Conservation (phyloP, 2,113 vertebrate genomes). For the Mormoops blainvillei region DNA sequence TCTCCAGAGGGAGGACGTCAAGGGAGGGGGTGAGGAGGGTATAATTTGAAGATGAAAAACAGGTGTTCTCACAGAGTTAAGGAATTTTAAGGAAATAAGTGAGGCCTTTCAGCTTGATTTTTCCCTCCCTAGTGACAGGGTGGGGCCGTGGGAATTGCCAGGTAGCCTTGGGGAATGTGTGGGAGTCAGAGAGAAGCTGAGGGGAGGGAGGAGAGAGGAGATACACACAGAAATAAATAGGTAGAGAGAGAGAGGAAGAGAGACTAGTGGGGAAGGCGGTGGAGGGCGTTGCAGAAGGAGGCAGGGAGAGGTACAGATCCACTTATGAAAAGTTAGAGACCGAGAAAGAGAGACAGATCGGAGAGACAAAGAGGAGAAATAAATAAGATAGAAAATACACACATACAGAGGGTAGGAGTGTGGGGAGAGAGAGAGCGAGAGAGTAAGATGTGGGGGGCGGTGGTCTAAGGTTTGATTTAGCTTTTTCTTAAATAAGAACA, state of each 20-base stretch:
- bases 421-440: no score
- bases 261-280: background rate
- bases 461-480: background rate
- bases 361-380: background rate
- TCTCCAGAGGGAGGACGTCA: fast-evolving
- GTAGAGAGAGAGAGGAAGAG: background rate
- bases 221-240: background rate
- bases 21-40: fast-evolving
- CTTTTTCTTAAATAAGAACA: background rate
- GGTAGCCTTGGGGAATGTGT: fast-evolving
- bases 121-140: background rate
- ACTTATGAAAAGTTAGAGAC: fast-evolving
- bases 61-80: no score
- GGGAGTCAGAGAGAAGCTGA: background rate
- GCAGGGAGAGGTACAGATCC: background rate
- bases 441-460: background rate
- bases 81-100: background rate
- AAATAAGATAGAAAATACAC: background rate
- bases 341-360: background rate
- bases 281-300: background rate
- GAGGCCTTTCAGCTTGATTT: background rate
- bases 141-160: no score
- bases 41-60: fast-evolving
- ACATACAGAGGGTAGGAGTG: background rate
- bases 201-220: background rate